Evolutionary conservation across 2,888 invertebrate genomes (phyloP), one percentile per base, ranked within the genome.

Genomic region (Autographa pulchrina): DNA sequence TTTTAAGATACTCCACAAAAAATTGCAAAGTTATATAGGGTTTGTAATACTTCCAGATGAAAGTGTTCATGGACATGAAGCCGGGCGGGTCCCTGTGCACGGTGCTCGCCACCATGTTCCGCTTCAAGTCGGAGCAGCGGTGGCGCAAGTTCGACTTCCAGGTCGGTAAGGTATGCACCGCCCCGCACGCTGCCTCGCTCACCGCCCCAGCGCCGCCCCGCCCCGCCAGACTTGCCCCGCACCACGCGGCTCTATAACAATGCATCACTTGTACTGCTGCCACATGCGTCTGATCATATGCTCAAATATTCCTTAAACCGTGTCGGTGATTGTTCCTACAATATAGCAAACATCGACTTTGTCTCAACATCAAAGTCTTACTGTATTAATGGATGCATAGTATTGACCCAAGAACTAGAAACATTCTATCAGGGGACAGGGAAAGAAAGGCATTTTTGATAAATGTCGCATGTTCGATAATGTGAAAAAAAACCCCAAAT

Each of bases 11-110:
- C 2, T 25, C 25, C 25, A 25, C 3, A 25, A 25, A 25, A 25
- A 25, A 25, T n/a, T n/a, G 25, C 25, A 25, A 25, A 1, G 25
- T 11, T 38, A 32, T 60, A 56, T 13, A n/a, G 43, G n/a, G 14
- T 0, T 1, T 71, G 16, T 58, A 43, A 20, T 67, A 13, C 75
- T 85, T 67, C 0, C 94, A 99, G 99, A 98, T 99, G 97, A 98
- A 98, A 94, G 98, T 97, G 92, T 99, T 99, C 94, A 96, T 99
- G 96, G 99, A 99, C 95, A 99, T 99, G 94, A 99, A 99, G 93
- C 97, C 98, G 25, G 98, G 98, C 80, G 99, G 99, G 62, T 98
- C 98, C 41, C 96, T 99, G 73, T 99, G 99, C 96, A 98, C 99
- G 86, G 98, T 99, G 91, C 97, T 99, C 83, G 97, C 98, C 85